These are phyloP conservation scores for Colletes collaris DNA, from an alignment of 2,888 invertebrate genomes.

Conservation along the genomic window DNA sequence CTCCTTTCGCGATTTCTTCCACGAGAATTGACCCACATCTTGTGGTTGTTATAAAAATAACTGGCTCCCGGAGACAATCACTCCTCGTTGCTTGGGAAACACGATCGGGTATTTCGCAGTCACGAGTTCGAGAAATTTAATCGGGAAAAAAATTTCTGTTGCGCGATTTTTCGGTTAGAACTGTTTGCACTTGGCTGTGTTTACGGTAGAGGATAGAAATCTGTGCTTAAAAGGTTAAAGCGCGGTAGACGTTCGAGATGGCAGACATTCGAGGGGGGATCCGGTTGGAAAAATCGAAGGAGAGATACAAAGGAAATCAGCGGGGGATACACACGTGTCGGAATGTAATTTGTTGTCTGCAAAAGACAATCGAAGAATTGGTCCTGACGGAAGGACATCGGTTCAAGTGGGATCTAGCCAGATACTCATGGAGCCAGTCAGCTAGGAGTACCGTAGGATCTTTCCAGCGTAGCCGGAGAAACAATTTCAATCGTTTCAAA, in stretches of 20 bases:
- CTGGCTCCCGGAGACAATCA: conserved; percentile 32
- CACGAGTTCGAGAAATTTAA: conserved; percentile 41
- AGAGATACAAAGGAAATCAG: conserved; percentile 62
- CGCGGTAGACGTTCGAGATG: too few species aligned
- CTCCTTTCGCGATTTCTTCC: conserved; percentile 37
- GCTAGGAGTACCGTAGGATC: conserved; percentile 47
- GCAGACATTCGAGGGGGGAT: conserved; percentile 2
- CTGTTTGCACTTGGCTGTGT: too few species aligned
- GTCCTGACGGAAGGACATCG: conserved; percentile 63
- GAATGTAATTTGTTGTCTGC: conserved; percentile 79
- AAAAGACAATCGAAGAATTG: conserved; percentile 76
- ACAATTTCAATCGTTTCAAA: conserved; percentile 80
- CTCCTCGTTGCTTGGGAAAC: conserved; percentile 38
- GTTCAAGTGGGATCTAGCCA: conserved; percentile 52
- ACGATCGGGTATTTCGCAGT: conserved; percentile 44
- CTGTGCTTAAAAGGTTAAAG: too few species aligned
- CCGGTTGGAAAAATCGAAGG: conserved; percentile 28
- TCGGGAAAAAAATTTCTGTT: neutral
- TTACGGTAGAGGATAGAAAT: too few species aligned
- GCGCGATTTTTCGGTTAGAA: too few species aligned
- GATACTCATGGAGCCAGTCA: conserved; percentile 53
- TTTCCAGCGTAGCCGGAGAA: conserved; percentile 70
- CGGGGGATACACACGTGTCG: conserved; percentile 69
- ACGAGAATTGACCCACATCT: conserved; percentile 55
- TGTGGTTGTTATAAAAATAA: conserved; percentile 30